Conservation (phyloP, 2,888 invertebrate genomes). For the Bembecia ichneumoniformis region DNA sequence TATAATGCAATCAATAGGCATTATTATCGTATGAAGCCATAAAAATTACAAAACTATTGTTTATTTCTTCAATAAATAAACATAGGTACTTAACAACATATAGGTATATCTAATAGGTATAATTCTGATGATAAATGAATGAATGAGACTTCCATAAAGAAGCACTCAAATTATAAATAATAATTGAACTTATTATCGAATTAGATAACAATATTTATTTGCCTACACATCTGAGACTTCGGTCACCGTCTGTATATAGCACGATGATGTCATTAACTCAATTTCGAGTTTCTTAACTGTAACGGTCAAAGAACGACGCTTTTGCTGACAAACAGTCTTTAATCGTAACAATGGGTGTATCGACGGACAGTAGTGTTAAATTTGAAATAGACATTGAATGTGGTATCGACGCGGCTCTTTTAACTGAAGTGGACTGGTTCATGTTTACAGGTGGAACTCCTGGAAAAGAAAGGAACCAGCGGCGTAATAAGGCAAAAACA, state of each 20-base stretch:
- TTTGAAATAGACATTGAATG: conserved; percentile 50
- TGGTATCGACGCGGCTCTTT: conserved; percentile 31
- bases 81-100: too few species aligned
- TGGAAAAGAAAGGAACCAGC: conserved; percentile 35
- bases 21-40: too few species aligned
- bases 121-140: too few species aligned
- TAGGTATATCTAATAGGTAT: too few species aligned
- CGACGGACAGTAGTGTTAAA: conserved; percentile 27
- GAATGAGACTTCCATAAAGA: too few species aligned
- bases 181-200: conserved; percentile 19
- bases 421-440: conserved; percentile 55
- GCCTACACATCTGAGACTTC: conserved; percentile 16
- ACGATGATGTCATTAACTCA: conserved; percentile 20
- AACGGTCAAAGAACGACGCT: conserved; percentile 15
- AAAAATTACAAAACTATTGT: too few species aligned
- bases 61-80: too few species aligned
- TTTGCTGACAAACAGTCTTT: neutral
- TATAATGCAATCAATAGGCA: too few species aligned
- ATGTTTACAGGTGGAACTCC: conserved; percentile 54
- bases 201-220: conserved; percentile 26
- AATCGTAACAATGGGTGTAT: conserved; percentile 17
- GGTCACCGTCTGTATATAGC: conserved; percentile 12
- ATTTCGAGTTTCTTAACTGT: conserved; percentile 10
- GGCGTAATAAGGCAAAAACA: conserved; percentile 39
- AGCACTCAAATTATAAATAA: too few species aligned